Base-by-base conservation (phyloP, 2,113 vertebrate genomes). In the Alectura lathami region DNA sequence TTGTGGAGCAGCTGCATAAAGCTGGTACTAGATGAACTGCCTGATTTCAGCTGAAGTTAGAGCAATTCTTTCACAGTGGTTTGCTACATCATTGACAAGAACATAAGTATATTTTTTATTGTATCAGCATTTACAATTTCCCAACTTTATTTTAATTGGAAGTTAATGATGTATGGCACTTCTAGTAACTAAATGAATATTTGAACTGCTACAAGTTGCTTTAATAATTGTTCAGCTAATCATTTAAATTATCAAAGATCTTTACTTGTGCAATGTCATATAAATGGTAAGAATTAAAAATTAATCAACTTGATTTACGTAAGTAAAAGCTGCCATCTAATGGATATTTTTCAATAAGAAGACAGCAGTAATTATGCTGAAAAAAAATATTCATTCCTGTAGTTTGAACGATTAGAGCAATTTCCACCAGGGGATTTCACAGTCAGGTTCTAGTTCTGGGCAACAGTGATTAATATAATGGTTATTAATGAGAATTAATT, bases 331-430 rank as follows among this genome's bases (percentile, higher is more conserved):
- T 96, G 96, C 97, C 96, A 98, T 98, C 96, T 99, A 99, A 99
- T 98, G 98, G 98, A 98, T 98, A 99, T 99, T 99, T 99, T 99
- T 99, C 99, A 99, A 98, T 98, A 98, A 98, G 98, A 98, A 97
- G 98, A 98, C 98, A 99, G 98, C 97, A 99, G 98, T 99, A 99
- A 99, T 99, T 99, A 99, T 98, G 97, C 97, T 66, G 70, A 98
- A 99, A 97, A 98, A 98, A 99, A 99, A 98, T 98, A 98, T 98
- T 98, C 98, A 88, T 98, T 98, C 98, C 98, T 95, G 98, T 98
- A 99, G 98, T 98, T 99, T 98, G 98, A 98, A 98, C 98, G 98
- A 99, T 99, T 99, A 99, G 98, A 99, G 98, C 98, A 99, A 99
- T 99, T 99, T 99, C 99, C 98, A 99, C 99, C 97, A 97, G 98